Evolutionary conservation across 92 coral and sea anemone species (phyloP).

Genomic region (Plumapathes pennacea): DNA sequence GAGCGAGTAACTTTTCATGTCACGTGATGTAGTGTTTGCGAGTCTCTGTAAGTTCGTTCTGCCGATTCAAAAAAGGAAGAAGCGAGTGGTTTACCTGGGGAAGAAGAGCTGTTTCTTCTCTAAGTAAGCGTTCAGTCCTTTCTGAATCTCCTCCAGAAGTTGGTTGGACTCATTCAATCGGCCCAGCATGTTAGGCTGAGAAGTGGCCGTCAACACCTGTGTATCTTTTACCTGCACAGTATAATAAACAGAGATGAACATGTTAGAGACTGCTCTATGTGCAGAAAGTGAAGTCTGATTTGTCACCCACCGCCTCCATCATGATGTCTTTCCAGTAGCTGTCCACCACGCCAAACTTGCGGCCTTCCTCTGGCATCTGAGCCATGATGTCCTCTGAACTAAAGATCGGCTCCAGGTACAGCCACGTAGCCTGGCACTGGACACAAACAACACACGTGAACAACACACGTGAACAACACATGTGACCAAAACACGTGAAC

Average conservation of each 20-base stretch:
- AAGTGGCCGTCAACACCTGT: constrained; percentile 88
- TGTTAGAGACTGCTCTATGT: no score
- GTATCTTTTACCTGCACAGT: constrained; percentile 73
- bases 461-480: not conserved
- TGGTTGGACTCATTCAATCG: constrained; percentile 89
- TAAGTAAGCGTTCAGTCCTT: constrained; percentile 95
- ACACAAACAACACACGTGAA: not conserved
- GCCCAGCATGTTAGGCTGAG: constrained; percentile 96
- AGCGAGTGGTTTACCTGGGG: constrained; percentile 66
- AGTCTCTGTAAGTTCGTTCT: no score
- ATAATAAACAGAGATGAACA: not conserved
- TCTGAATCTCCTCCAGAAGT: constrained; percentile 95
- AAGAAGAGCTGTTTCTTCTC: constrained; percentile 98
- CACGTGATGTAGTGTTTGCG: no score
- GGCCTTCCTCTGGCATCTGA: constrained; percentile 98
- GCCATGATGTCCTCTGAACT: constrained; percentile 99
- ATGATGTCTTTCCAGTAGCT: constrained; percentile 99
- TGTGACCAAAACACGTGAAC: no score
- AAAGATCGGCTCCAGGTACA: constrained; percentile 94
- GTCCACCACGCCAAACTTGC: constrained; percentile 98
- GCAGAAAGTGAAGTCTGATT: no score
- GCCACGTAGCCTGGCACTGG: constrained; percentile 98
- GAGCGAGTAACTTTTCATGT: no score
- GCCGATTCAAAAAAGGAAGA: no score
- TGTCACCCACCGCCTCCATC: constrained; percentile 87